These are phyloP conservation scores for Cydia fagiglandana DNA, from an alignment of 1,140 invertebrate species.

Conservation along the genomic window DNA sequence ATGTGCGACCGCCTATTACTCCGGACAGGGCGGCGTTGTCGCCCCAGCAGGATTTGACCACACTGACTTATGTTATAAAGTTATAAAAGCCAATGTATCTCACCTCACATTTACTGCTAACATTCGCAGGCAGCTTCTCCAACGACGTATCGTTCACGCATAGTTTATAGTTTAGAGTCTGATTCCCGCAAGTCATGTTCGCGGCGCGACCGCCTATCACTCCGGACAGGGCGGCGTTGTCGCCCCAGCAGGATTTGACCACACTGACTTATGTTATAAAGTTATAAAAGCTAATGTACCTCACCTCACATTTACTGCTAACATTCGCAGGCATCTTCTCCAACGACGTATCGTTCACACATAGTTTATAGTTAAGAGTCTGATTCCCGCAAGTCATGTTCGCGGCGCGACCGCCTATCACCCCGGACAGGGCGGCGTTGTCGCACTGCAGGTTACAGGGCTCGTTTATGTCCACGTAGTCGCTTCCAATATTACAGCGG, in stretches of 20 bases:
- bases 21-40: no score
- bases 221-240: slow-evolving; percentile 41
- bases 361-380: slow-evolving; percentile 33
- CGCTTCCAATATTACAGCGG: slow-evolving; percentile 49
- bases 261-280: no score
- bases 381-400: slow-evolving; percentile 38
- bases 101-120: slow-evolving; percentile 29
- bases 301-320: slow-evolving; percentile 29
- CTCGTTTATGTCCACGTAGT: slow-evolving; percentile 56
- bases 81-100: not conserved
- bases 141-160: slow-evolving; percentile 32
- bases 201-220: slow-evolving; percentile 41
- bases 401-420: slow-evolving; percentile 40
- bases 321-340: not conserved
- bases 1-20: no score
- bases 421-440: slow-evolving; percentile 39
- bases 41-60: slow-evolving; percentile 8
- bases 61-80: no score
- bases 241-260: slow-evolving; percentile 30
- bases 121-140: not conserved
- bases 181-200: slow-evolving; percentile 36
- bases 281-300: not conserved
- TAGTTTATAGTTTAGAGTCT: slow-evolving; percentile 32
- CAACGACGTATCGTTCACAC: slow-evolving; percentile 28
- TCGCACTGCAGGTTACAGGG: slow-evolving; percentile 54